phyloP scores from a whole-genome alignment of 2,797 vertebrate species.

The Betta splendens region DNA sequence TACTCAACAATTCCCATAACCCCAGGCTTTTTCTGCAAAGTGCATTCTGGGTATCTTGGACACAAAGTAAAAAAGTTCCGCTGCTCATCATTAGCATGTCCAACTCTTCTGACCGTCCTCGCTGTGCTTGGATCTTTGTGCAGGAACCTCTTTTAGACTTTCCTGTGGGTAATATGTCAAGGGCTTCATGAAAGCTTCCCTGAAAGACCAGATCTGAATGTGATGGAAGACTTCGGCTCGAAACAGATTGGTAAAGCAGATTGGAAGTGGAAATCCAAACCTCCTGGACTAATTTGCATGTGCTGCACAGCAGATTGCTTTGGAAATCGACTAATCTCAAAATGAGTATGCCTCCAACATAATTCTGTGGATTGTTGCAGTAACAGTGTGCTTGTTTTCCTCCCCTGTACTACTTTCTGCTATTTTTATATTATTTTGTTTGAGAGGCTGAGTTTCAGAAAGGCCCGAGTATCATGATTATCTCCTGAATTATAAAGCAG shows the following conservation, averaged over 20 bases:
- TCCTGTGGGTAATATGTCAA: slow-evolving; percentile 56
- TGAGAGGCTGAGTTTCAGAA: slow-evolving; percentile 27
- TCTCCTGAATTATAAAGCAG: slow-evolving; percentile 55
- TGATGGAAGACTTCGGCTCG: slow-evolving; percentile 45
- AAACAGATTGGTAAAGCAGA: slow-evolving; percentile 68
- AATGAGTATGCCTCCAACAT: slow-evolving; percentile 58
- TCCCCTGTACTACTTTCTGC: slow-evolving; percentile 29
- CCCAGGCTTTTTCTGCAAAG: slow-evolving; percentile 7
- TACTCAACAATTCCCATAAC: background rate
- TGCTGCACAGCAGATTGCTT: slow-evolving; percentile 57
- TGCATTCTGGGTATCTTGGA: slow-evolving; percentile 10
- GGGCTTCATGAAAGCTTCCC: slow-evolving; percentile 52
- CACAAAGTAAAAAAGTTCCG: slow-evolving; percentile 6
- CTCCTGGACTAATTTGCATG: slow-evolving; percentile 66
- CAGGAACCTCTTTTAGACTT: slow-evolving; percentile 55
- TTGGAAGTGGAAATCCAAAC: slow-evolving; percentile 63
- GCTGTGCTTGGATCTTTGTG: slow-evolving; percentile 48
- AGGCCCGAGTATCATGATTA: slow-evolving; percentile 47
- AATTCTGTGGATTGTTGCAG: slow-evolving; percentile 57
- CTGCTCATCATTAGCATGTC: slow-evolving; percentile 24
- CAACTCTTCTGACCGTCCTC: slow-evolving; percentile 35
- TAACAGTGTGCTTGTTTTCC: slow-evolving; percentile 27
- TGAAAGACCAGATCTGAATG: slow-evolving; percentile 52
- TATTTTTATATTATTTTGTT: slow-evolving; percentile 64
- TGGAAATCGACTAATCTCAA: slow-evolving; percentile 63